phyloP scores from a whole-genome alignment of 2,888 invertebrate species.

The Meghimatium bilineatum region DNA sequence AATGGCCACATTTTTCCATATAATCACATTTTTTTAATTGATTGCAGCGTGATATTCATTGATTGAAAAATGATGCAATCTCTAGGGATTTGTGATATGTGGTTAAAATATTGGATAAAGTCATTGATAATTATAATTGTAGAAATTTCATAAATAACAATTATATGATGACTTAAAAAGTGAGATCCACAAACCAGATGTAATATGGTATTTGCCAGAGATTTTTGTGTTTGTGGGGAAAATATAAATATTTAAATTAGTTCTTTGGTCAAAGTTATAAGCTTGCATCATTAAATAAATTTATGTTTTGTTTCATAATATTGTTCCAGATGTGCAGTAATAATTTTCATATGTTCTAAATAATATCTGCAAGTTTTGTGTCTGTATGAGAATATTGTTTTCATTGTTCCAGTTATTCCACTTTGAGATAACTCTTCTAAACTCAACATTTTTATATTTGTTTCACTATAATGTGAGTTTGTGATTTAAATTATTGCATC shows the following conservation, averaged over 20 bases:
- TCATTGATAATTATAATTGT: too few species aligned
- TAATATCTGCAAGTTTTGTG: conserved; percentile 1
- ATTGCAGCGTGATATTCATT: too few species aligned
- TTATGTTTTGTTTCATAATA: not conserved
- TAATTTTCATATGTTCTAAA: not conserved
- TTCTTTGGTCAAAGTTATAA: not conserved
- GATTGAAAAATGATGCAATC: too few species aligned
- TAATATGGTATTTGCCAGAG: too few species aligned
- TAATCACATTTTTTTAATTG: too few species aligned
- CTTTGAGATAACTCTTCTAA: not conserved
- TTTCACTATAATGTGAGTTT: not conserved
- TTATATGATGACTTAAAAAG: too few species aligned
- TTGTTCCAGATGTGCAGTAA: not conserved
- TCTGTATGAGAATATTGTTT: not conserved
- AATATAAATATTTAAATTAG: not conserved
- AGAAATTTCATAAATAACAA: too few species aligned
- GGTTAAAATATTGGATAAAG: too few species aligned
- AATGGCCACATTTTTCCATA: not conserved
- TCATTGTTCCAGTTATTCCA: not conserved
- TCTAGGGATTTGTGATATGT: too few species aligned
- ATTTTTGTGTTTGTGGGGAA: too few species aligned
- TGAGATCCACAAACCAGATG: too few species aligned
- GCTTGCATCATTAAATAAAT: not conserved
- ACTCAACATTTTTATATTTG: not conserved
- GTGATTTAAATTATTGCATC: conserved; percentile 1